A percentile compares a stretch with the other conserved stretches of the same genome.
These are phyloP conservation scores for Aphelenchoides bicaudatus DNA, from an alignment of 2,888 invertebrate genomes.

Conservation along the genomic window DNA sequence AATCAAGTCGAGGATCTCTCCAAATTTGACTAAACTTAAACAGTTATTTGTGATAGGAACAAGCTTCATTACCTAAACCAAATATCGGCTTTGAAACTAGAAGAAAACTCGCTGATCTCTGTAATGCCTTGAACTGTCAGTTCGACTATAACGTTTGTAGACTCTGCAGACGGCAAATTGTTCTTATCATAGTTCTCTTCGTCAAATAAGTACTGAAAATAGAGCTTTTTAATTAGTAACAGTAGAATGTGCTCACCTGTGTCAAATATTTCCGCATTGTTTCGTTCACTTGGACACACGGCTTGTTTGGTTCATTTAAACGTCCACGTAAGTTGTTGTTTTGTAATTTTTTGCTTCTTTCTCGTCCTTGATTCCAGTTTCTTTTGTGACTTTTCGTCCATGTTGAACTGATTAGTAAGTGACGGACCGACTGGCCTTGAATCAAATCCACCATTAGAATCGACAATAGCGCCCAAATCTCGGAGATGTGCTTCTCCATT, in stretches of 20 bases:
- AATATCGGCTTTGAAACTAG: constrained; percentile 58
- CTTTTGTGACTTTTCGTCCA: not conserved
- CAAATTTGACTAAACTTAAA: constrained; percentile 59
- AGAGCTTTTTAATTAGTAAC: not conserved
- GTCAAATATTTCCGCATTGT: constrained; percentile 44
- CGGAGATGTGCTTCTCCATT: not conserved
- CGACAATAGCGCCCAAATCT: constrained; percentile 1
- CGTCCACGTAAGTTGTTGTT: not conserved
- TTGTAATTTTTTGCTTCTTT: not conserved
- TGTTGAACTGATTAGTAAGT: not conserved
- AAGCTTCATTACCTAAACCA: constrained; percentile 48
- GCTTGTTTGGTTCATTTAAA: not conserved
- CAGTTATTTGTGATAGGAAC: constrained; percentile 50
- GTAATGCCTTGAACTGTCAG: constrained; percentile 59
- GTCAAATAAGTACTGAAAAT: constrained; percentile 47
- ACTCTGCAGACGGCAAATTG: constrained; percentile 54
- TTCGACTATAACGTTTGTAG: constrained; percentile 57
- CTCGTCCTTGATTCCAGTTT: not conserved
- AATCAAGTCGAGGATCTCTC: constrained; percentile 57
- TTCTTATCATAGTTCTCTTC: constrained; percentile 58
- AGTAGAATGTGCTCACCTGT: constrained; percentile 36
- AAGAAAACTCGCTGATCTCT: constrained; percentile 56
- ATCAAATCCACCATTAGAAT: not conserved
- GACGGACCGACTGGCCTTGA: not conserved
- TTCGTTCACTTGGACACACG: constrained; percentile 45